A percentile compares a stretch with the other conserved stretches of the same genome.
phyloP scores from a whole-genome alignment of 1,140 invertebrate species.

The Diabrotica virgifera region DNA sequence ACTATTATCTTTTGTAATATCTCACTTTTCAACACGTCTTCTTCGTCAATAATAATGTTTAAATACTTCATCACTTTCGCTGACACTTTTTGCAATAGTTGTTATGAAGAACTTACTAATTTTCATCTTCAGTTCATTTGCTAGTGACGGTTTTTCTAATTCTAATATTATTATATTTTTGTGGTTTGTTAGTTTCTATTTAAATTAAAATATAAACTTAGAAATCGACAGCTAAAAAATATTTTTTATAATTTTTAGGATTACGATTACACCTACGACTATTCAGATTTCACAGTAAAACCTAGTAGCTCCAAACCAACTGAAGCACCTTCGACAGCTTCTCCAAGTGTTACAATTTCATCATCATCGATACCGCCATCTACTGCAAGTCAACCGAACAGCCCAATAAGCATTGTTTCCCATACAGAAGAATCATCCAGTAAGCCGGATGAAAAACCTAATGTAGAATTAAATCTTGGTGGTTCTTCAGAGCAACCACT shows the following conservation, averaged over 20 bases:
- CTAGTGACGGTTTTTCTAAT: too few relatives aligned
- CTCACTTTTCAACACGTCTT: too few relatives aligned
- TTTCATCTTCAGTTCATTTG: too few relatives aligned
- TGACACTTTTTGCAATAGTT: too few relatives aligned
- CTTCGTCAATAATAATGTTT: too few relatives aligned
- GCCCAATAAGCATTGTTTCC: slow-evolving; percentile 1
- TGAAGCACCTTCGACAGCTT: slow-evolving; percentile 31
- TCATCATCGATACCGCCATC: slow-evolving; percentile 18
- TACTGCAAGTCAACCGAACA: slow-evolving; percentile 33
- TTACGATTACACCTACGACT: slow-evolving; percentile 60
- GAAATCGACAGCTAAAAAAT: too few relatives aligned
- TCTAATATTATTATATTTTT: too few relatives aligned
- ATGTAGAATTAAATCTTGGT: background rate
- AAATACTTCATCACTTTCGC: too few relatives aligned
- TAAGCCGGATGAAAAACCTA: background rate
- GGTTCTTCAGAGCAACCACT: background rate
- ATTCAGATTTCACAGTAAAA: slow-evolving; percentile 59
- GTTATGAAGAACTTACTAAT: too few relatives aligned
- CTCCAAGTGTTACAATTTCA: slow-evolving; percentile 36
- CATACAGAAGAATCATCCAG: background rate
- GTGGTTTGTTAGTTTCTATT: too few relatives aligned
- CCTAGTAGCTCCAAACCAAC: slow-evolving; percentile 49
- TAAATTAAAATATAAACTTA: too few relatives aligned
- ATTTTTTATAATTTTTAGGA: slow-evolving; percentile 48
- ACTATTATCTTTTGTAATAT: too few relatives aligned